A percentile compares a stretch with the other conserved stretches of the same genome.
phyloP scores from a whole-genome alignment of 2,797 vertebrate species.

The Falco berigora region DNA sequence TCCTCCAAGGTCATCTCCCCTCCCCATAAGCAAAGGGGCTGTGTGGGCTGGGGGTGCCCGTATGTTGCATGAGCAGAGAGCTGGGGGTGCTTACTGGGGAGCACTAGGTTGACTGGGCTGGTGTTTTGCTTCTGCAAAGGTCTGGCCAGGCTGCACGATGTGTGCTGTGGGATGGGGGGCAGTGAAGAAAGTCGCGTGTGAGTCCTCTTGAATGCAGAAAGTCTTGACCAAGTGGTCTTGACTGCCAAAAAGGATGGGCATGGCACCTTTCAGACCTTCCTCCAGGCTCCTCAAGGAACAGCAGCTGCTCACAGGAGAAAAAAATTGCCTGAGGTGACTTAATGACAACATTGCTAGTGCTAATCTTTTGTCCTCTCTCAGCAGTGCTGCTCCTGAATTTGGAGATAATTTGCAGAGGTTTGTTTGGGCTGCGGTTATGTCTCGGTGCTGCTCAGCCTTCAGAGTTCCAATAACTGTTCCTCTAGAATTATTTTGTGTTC shows the following conservation, averaged over 20 bases:
- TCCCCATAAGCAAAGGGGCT: neutral
- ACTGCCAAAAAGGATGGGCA: neutral
- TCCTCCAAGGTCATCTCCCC: neutral
- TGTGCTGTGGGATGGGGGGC: neutral
- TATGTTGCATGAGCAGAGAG: rapidly evolving
- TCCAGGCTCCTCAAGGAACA: neutral
- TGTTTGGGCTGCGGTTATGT: neutral
- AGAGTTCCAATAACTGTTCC: neutral
- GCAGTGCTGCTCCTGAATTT: neutral
- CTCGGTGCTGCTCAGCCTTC: neutral
- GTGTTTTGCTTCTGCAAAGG: neutral
- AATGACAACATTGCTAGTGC: neutral
- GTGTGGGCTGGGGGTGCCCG: rapidly evolving
- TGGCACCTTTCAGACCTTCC: neutral
- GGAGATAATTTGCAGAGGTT: neutral
- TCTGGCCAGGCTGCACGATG: neutral
- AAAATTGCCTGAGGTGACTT: neutral
- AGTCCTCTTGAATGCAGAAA: neutral
- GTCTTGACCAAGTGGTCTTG: neutral
- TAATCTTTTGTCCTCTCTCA: neutral
- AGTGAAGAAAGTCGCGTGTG: rapidly evolving
- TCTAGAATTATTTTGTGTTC: neutral
- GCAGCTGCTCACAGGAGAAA: neutral
- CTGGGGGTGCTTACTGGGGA: neutral
- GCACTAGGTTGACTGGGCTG: neutral